Percentiles rank a stretch among this genome's conserved stretches.
Conservation (phyloP, 2,797 vertebrate genomes). For the Amniataba percoides region DNA sequence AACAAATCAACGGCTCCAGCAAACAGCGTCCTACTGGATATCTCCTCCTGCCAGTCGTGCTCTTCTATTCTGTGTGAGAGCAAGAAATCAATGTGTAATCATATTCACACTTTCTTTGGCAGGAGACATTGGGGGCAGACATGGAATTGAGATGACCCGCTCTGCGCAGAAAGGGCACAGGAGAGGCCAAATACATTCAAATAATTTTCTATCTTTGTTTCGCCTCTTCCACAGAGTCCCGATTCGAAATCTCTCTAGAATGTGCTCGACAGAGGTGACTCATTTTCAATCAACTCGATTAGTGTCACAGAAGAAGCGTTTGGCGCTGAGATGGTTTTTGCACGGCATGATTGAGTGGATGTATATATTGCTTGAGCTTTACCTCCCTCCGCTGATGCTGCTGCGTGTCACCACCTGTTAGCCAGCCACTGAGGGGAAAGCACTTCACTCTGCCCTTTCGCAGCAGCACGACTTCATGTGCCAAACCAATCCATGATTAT, state of each 20-base stretch:
- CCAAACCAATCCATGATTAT: constrained; percentile 36
- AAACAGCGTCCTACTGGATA: constrained; percentile 64
- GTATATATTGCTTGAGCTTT: constrained; percentile 28
- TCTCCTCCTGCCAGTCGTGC: constrained; percentile 67
- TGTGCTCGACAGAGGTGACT: constrained; percentile 53
- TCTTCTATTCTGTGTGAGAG: constrained; percentile 59
- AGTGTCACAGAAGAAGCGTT: constrained; percentile 32
- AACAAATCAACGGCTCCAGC: constrained; percentile 76
- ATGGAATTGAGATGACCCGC: constrained; percentile 62
- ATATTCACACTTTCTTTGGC: constrained; percentile 69
- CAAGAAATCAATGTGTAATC: constrained; percentile 79
- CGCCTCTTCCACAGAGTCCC: constrained; percentile 11
- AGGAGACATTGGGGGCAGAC: constrained; percentile 51
- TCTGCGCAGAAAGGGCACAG: constrained; percentile 21
- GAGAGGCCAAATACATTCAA: constrained; percentile 43
- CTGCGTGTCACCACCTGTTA: constrained; percentile 58
- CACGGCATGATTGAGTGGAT: constrained; percentile 36
- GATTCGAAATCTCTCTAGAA: constrained; percentile 41
- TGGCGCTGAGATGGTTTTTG: constrained; percentile 30
- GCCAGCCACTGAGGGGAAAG: constrained; percentile 13
- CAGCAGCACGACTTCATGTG: constrained; percentile 24
- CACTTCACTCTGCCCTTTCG: constrained; percentile 24
- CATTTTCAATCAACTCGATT: constrained; percentile 61
- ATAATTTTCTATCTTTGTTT: constrained; percentile 54
- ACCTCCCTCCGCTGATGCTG: constrained; percentile 16